Evolutionary conservation across 2,888 invertebrate genomes (phyloP).

Genomic region (Chrysodeixis includens): DNA sequence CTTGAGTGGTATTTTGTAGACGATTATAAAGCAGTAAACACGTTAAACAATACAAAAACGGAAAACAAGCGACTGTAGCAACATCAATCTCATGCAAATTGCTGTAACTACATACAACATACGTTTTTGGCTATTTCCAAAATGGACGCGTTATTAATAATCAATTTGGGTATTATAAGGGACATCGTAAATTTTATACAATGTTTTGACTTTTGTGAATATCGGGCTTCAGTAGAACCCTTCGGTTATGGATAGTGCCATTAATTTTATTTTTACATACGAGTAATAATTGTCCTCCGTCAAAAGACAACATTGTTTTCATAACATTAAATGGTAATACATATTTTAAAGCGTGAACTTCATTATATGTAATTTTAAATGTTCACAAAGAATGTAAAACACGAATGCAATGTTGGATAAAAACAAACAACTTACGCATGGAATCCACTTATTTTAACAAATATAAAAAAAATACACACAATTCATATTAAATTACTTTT

Average conservation of each 20-base stretch:
- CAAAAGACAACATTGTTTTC: conserved; percentile 55
- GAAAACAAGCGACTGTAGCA: conserved; percentile 57
- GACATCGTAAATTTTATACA: conserved; percentile 59
- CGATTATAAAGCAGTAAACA: conserved; percentile 52
- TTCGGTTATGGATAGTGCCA: conserved; percentile 61
- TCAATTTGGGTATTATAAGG: conserved; percentile 80
- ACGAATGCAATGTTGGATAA: conserved; percentile 33
- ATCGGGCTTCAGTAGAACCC: conserved; percentile 59
- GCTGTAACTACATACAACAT: conserved; percentile 53
- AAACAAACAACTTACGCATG: conserved; percentile 17
- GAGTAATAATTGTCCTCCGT: conserved; percentile 59
- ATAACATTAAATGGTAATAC: conserved; percentile 56
- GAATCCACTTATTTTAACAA: conserved; percentile 15
- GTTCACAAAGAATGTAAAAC: conserved; percentile 34
- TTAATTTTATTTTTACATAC: conserved; percentile 54
- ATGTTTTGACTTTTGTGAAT: conserved; percentile 63
- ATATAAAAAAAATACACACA: conserved; percentile 21
- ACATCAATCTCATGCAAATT: conserved; percentile 80
- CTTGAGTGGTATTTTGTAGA: conserved; percentile 27
- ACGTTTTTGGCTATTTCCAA: conserved; percentile 75
- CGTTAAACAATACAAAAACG: conserved; percentile 35
- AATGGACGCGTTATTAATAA: conserved; percentile 81
- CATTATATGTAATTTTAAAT: conserved; percentile 31
- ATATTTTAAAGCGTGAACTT: conserved; percentile 48
- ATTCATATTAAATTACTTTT: conserved; percentile 12